Percentiles rank a stretch among this genome's conserved stretches.
Evolutionary conservation across 2,888 invertebrate genomes (phyloP).

Genomic region (Sesia apiformis): DNA sequence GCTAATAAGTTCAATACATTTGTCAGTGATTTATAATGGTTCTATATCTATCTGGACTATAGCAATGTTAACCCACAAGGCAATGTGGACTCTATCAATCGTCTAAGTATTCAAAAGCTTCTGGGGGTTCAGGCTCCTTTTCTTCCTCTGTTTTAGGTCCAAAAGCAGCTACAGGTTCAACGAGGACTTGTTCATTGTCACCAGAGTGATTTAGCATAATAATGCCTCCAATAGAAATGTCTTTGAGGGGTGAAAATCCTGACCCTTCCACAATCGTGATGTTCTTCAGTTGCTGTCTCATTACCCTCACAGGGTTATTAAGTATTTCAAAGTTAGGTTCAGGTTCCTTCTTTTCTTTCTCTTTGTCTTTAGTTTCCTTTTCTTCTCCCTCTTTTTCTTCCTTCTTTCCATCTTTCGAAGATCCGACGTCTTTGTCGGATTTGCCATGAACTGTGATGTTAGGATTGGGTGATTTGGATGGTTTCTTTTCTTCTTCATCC

Average conservation of each 20-base stretch:
- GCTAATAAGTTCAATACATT: no score
- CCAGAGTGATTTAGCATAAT: slow-evolving; percentile 93
- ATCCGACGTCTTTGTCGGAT: slow-evolving; percentile 50
- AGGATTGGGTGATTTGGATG: slow-evolving; percentile 61
- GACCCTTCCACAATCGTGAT: slow-evolving; percentile 87
- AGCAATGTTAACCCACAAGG: neutral
- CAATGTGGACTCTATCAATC: slow-evolving; percentile 67
- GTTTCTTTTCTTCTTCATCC: slow-evolving; percentile 78
- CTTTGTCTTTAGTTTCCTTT: slow-evolving; percentile 69
- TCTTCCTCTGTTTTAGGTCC: slow-evolving; percentile 95
- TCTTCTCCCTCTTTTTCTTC: slow-evolving; percentile 67
- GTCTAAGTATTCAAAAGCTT: slow-evolving; percentile 97
- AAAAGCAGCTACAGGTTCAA: slow-evolving; percentile 93
- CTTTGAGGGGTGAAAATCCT: slow-evolving; percentile 90
- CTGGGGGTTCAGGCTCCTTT: slow-evolving; percentile 97
- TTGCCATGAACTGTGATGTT: slow-evolving; percentile 67
- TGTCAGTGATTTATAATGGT: no score
- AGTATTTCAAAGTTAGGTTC: slow-evolving; percentile 94
- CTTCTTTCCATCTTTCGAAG: slow-evolving; percentile 66
- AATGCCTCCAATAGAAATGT: slow-evolving; percentile 95
- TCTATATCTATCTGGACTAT: no score
- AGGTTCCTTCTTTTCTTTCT: slow-evolving; percentile 90
- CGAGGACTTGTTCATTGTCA: slow-evolving; percentile 87
- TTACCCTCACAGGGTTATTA: slow-evolving; percentile 94
- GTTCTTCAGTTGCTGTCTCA: slow-evolving; percentile 91